Base-by-base conservation (phyloP, 1,140 invertebrate species). In the Scaptomyza graminum region DNA sequence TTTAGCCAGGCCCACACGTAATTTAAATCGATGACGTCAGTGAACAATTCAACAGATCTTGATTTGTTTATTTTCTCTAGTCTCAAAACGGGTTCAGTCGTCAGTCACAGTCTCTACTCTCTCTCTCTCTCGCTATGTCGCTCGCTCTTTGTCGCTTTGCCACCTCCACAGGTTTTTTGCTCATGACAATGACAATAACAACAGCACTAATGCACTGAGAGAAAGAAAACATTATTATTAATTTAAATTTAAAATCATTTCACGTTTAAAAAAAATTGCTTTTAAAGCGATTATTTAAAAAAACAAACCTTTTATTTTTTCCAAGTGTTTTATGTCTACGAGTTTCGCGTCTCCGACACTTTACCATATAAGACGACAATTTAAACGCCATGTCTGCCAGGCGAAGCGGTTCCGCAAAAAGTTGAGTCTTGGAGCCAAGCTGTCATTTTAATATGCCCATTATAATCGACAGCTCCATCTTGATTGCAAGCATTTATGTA, bases 21-120 rank as follows among this genome's bases (percentile, higher is more conserved):
- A 79, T 74, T 84, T 69, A 43, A 79, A 83, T 65, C 63, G 80
- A 65, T 83, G 80, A 83, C 80, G 67, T 70, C 51, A 70, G 44
- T 31, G 49, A 39, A 13, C 13, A 3, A n/a, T n/a, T 3, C n/a
- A 8, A n/a, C 12, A 41, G 37, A 41, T 56, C 25, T n/a, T 41
- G 37, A 41, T 75, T 70, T 79, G 31, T 28, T 76, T 79, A 70
- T 55, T 79, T 64, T 74, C 79, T 49, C 44, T 55, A 59, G 31
- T 16, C 46, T 15, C 65, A 73, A 73, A 84, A 84, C 81, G 74
- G 62, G 74, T 84, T 84, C 41, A 39, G 52, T 15, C 34, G 31
- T 39, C 39, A 11, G 25, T 39, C 37, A 39, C 37, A 41, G 37
- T n/a, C 37, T n/a, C 37, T 39, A 12, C 12, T 39, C 16, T 51